phyloP scores from a whole-genome alignment of 2,888 invertebrate genomes.

The Neoascia interrupta region DNA sequence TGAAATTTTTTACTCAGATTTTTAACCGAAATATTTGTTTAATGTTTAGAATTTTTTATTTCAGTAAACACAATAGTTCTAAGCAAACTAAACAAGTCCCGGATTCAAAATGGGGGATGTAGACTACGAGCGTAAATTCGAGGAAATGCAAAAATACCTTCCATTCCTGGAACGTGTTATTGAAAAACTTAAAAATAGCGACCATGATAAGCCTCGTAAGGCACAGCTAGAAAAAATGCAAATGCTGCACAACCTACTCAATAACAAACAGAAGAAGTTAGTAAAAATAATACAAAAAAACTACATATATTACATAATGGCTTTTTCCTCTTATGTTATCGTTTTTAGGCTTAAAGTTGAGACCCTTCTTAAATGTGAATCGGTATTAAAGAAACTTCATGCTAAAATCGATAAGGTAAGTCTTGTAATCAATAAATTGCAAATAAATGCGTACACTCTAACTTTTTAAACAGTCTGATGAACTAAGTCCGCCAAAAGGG shows the following conservation, averaged over 20 bases:
- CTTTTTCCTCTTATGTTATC: background rate
- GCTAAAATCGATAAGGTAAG: constrained; percentile 74
- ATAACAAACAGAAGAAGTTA: constrained; percentile 72
- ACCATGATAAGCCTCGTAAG: constrained; percentile 70
- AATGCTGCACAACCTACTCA: constrained; percentile 72
- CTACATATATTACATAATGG: no score
- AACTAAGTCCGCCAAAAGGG: constrained; percentile 29
- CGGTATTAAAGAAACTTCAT: constrained; percentile 73
- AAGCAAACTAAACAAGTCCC: background rate
- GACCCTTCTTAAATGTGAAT: constrained; percentile 74
- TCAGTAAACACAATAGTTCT: constrained; percentile 1
- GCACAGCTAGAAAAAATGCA: constrained; percentile 74
- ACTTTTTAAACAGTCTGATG: constrained; percentile 48
- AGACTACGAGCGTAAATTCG: constrained; percentile 70
- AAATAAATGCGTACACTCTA: background rate
- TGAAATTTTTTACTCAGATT: background rate
- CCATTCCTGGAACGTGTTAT: constrained; percentile 88
- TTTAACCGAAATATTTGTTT: no score
- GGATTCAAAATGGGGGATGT: constrained; percentile 63
- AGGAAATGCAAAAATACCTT: constrained; percentile 81
- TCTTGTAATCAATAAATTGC: background rate
- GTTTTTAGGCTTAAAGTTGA: constrained; percentile 72
- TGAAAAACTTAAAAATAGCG: constrained; percentile 81
- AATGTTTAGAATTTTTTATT: no score
- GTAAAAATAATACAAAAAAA: constrained; percentile 56